Percentiles rank a stretch among this genome's conserved stretches.
Conservation (phyloP, 2,113 vertebrate species). For the Morphnarchus princeps region DNA sequence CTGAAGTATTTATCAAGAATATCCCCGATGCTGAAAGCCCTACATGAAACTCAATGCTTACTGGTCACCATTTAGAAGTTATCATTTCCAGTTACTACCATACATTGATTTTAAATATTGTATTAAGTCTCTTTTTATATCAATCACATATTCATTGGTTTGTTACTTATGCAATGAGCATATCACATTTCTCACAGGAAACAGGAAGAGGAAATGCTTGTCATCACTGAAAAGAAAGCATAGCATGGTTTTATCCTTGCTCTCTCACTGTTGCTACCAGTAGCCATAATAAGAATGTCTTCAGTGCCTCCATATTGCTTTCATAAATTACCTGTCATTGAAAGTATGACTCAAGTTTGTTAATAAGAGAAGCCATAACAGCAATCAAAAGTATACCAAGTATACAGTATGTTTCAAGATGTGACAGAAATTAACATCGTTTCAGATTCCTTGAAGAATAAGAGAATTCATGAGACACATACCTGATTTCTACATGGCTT, state of each 20-base stretch:
- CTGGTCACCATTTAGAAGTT: neutral
- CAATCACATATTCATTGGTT: neutral
- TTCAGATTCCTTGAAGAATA: neutral
- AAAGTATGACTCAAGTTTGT: neutral
- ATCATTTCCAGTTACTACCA: neutral
- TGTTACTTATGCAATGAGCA: neutral
- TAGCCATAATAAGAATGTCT: neutral
- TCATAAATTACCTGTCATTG: neutral
- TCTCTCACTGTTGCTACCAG: neutral
- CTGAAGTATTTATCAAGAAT: neutral
- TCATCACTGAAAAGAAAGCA: neutral
- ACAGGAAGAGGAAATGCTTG: neutral
- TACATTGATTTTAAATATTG: neutral
- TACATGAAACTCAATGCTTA: neutral
- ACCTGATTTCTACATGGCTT: neutral
- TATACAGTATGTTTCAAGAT: neutral
- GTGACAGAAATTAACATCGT: neutral
- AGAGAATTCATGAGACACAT: neutral
- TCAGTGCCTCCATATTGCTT: neutral
- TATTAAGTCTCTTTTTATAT: neutral
- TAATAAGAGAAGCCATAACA: neutral
- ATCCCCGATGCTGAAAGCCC: neutral
- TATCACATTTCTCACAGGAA: neutral
- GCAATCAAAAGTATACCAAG: neutral
- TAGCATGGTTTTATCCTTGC: neutral